Base-by-base conservation (phyloP, 2,113 vertebrate genomes). In the Cyprinodon tularosa region DNA sequence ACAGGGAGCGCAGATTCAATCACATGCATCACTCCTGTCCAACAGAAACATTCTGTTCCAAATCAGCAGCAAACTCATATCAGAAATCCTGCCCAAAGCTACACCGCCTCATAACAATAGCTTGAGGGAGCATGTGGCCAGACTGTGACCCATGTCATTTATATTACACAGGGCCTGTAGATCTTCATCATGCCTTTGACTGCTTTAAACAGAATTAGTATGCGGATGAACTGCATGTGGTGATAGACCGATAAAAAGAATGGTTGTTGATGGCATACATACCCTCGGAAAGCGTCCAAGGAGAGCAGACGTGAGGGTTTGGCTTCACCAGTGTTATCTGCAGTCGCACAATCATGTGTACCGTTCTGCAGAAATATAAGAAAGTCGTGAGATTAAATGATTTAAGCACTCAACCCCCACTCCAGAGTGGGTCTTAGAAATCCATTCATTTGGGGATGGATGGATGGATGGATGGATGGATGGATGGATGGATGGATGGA, bases 1-100 rank as follows among this genome's bases (percentile, higher is more conserved):
- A 91, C 92, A 94, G 92, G 86, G 91, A 93, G 88, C 88, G 89
- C 86, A 93, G 92, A 95, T 94, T 95, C 94, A 94, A 95, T 95
- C 94, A 94, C 91, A 90, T 86, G 85, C 89, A 93, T 92, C 93
- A 88, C 92, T 92, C 92, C 89, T 90, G 88, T 88, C 91, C 92
- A 94, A 95, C 90, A 95, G 94, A 91, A 93, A 94, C 90, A 88
- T 92, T 85, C 89, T 93, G 92, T 93, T 93, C 86, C 77, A 74
- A 87, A 83, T 68, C 86, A 83, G 62, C 84, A 87, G 88, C 71
- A 29, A 77, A 65, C 77, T 83, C 53, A 88, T 92, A 93, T 93
- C 92, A 92, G 81, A 92, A 91, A 89, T 82, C 80, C 84, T 74
- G 92, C 91, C 93, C 85, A 77, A 69, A 93, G 93, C 92, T 75